Evolutionary conservation across 2,797 vertebrate species (phyloP), one percentile per base, ranked within the genome.

Genomic region (Chrosomus eos): DNA sequence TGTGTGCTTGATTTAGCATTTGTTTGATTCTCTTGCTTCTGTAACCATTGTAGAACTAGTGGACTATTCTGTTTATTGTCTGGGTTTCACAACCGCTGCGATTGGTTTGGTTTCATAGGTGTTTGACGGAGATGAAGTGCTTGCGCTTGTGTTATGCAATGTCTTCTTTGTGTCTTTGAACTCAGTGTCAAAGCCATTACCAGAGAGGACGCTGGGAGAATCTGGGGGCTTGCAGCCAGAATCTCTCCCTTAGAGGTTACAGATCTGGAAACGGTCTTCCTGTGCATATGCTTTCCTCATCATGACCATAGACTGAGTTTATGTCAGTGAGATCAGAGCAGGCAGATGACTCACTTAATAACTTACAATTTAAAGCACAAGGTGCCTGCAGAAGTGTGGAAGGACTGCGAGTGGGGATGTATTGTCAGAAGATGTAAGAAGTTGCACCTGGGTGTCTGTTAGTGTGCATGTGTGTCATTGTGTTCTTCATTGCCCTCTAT

Each of bases 131-230:
- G 38, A 84, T 81, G 45, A 78, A 87, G 82, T 84, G 48, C 82
- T 79, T 71, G 55, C 45, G 64, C 53, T 87, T 36, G 64, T 67
- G 71, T 87, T 87, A 85, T 78, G 60, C 74, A 83, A 88, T 83
- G 67, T 88, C 76, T 68, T 43, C 82, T 81, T 88, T 89, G 83
- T 88, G 83, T 89, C 76, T 79, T 72, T 89, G 88, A 87, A 89
- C 88, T 77, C 62, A 31, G 80, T 86, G 87, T 89, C 85, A 88
- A 87, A 88, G 87, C 86, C 88, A 87, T 89, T 89, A 89, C 85
- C 58, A 64, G 83, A 86, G 77, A 87, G 71, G 77, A 89, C 72
- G 5, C 80, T 40, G 70, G 77, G 87, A 81, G 87, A 82, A 74
- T 83, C 66, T 81, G 76, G 48, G 33, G 79, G 83, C 66, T 84